Evolutionary conservation across 2,888 invertebrate genomes (phyloP).

Genomic region (Pseudanteris insignis): DNA sequence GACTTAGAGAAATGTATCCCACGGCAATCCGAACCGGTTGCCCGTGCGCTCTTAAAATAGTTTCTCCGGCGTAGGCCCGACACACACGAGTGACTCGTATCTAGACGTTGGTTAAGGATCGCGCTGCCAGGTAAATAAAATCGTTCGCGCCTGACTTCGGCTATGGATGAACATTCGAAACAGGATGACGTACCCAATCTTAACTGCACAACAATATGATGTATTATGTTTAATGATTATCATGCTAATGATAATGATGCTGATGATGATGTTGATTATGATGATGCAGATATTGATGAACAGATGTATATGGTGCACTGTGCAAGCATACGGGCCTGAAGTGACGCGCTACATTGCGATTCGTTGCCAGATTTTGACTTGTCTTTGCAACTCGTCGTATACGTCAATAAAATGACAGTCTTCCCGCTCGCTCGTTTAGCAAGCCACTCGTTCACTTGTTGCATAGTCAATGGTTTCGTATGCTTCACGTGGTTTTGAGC

Average conservation of each 20-base stretch:
- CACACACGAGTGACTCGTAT: conserved; percentile 32
- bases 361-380: too few species aligned
- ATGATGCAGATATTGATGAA: too few species aligned
- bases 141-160: conserved; percentile 1
- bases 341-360: too few species aligned
- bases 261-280: conserved; percentile 9
- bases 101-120: conserved; percentile 29
- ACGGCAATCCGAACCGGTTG: conserved; percentile 54
- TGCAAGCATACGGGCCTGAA: conserved; percentile 14
- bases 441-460: too few species aligned
- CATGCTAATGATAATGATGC: background rate
- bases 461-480: too few species aligned
- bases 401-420: too few species aligned
- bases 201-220: too few species aligned
- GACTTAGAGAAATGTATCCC: conserved; percentile 40
- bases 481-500: too few species aligned
- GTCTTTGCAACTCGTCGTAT: too few species aligned
- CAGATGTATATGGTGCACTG: conserved; percentile 1
- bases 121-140: conserved; percentile 43
- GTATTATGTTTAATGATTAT: too few species aligned
- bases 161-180: background rate
- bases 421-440: too few species aligned
- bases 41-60: conserved; percentile 55
- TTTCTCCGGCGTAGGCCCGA: conserved; percentile 50
- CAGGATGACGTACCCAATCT: too few species aligned